phyloP scores from a whole-genome alignment of 2,888 invertebrate species.

The Watsonalla binaria region DNA sequence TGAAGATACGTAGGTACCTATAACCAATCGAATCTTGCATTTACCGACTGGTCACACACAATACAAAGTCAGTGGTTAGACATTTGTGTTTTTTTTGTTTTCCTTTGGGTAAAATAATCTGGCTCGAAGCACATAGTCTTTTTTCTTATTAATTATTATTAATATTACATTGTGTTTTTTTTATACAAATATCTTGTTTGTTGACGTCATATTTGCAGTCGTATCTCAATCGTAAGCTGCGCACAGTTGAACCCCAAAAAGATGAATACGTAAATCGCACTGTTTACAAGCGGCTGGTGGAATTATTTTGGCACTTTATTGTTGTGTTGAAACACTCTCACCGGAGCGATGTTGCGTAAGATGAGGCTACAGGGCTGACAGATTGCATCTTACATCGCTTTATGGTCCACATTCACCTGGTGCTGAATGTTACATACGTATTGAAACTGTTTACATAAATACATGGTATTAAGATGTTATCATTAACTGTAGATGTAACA shows the following conservation, averaged over 20 bases:
- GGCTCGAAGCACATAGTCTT: too few relatives aligned
- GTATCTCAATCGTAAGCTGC: too few relatives aligned
- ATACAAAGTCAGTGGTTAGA: too few relatives aligned
- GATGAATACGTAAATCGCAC: constrained; percentile 52
- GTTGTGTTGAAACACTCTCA: constrained; percentile 53
- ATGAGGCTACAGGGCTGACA: constrained; percentile 33
- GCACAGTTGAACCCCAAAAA: constrained; percentile 9
- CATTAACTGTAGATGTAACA: constrained; percentile 6
- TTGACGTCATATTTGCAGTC: too few relatives aligned
- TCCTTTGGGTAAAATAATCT: too few relatives aligned
- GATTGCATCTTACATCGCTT: constrained; percentile 41
- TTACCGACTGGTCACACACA: too few relatives aligned
- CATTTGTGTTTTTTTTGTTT: too few relatives aligned
- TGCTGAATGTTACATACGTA: constrained; percentile 4
- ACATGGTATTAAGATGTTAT: not conserved
- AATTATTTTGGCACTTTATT: constrained; percentile 66
- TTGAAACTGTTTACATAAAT: not conserved
- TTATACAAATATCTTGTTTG: too few relatives aligned
- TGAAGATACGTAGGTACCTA: too few relatives aligned
- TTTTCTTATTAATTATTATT: too few relatives aligned
- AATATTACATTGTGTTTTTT: too few relatives aligned
- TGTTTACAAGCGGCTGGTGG: constrained; percentile 52
- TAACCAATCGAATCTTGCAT: too few relatives aligned
- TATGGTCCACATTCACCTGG: constrained; percentile 24
- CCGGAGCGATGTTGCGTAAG: constrained; percentile 48